Percentiles rank a stretch among this genome's conserved stretches.
Evolutionary conservation across 2,888 invertebrate species (phyloP).

Genomic region (Anaspis maculata): DNA sequence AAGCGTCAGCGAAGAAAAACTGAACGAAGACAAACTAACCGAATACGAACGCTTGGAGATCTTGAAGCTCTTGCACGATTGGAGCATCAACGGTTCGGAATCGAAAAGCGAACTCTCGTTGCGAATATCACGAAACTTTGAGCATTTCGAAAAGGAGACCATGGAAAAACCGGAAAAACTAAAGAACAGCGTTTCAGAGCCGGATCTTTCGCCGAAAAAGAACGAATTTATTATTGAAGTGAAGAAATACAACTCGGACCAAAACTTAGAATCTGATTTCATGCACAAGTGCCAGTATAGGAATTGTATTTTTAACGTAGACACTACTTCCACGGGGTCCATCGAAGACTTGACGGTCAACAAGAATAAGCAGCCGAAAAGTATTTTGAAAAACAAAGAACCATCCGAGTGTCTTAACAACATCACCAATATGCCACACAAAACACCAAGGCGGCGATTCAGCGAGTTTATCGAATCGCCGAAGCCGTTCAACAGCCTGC

Average conservation of each 20-base stretch:
- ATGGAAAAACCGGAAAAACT: slow-evolving; percentile 14
- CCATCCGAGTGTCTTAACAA: slow-evolving; percentile 26
- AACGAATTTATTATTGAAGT: slow-evolving; percentile 15
- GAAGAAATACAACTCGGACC: slow-evolving; percentile 27
- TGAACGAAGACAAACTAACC: slow-evolving; percentile 33
- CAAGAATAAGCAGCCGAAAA: slow-evolving; percentile 27
- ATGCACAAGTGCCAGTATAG: slow-evolving; percentile 38
- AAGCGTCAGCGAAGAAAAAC: slow-evolving; percentile 33
- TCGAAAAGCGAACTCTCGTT: slow-evolving; percentile 31
- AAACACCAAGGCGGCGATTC: slow-evolving; percentile 38
- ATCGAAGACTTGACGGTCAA: slow-evolving; percentile 40
- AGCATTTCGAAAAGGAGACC: slow-evolving; percentile 12
- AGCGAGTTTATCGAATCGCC: slow-evolving; percentile 45
- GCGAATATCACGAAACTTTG: slow-evolving; percentile 11
- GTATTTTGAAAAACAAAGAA: slow-evolving; percentile 35
- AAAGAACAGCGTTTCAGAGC: slow-evolving; percentile 31
- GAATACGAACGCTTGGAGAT: slow-evolving; percentile 40
- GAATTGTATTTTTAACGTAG: slow-evolving; percentile 41
- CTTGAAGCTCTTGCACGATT: slow-evolving; percentile 38
- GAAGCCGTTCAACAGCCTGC: slow-evolving; percentile 41
- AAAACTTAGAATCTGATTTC: slow-evolving; percentile 29
- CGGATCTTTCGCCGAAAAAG: slow-evolving; percentile 32
- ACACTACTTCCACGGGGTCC: slow-evolving; percentile 36
- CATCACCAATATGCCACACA: slow-evolving; percentile 24
- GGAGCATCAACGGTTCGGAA: slow-evolving; percentile 39